phyloP scores from a whole-genome alignment of 2,797 vertebrate genomes.

The Lepidocolaptes lacrymiger region DNA sequence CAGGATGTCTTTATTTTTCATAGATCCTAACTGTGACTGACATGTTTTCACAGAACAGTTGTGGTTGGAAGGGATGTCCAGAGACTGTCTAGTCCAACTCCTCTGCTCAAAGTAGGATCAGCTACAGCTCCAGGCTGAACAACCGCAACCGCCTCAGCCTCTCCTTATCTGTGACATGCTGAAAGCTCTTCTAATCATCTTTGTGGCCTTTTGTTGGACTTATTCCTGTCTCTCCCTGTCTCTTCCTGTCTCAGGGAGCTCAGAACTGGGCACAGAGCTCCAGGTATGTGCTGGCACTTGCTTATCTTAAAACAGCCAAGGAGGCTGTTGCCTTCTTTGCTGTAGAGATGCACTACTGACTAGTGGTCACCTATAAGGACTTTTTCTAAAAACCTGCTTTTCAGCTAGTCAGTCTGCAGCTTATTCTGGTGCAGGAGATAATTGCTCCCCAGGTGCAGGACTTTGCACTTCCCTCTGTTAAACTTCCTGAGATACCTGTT shows the following conservation, averaged over 20 bases:
- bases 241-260: neutral
- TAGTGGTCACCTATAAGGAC: neutral
- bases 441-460: neutral
- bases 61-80: neutral
- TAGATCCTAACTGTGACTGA: neutral
- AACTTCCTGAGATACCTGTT: neutral
- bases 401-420: neutral
- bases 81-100: neutral
- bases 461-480: neutral
- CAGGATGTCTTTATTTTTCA: constrained; percentile 14
- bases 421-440: neutral
- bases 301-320: neutral
- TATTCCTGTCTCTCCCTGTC: neutral
- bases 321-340: neutral
- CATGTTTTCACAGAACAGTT: neutral
- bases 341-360: neutral
- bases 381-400: neutral
- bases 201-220: neutral
- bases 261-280: neutral
- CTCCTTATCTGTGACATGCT: neutral
- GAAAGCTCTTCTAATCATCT: neutral
- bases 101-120: neutral
- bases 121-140: neutral
- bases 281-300: neutral
- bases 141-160: neutral